Conservation (phyloP, 2,888 invertebrate genomes). For the Arenicola marina region DNA sequence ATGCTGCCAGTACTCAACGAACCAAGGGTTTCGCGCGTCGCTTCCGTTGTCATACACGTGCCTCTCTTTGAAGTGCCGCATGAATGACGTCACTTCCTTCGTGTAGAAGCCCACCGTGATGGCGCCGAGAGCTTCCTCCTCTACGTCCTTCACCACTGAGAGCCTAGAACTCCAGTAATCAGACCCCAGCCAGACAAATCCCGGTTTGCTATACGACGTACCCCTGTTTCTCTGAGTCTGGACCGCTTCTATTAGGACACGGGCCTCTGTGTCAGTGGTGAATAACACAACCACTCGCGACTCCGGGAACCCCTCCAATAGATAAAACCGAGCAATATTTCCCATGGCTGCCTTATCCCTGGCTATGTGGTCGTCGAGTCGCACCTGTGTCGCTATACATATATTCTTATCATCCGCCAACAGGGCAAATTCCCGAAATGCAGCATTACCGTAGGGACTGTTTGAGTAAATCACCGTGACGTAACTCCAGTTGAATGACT, state of each 20-base stretch:
- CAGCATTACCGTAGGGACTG: slow-evolving; percentile 51
- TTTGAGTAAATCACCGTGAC: slow-evolving; percentile 46
- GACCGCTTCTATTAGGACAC: too few relatives aligned
- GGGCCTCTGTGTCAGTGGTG: slow-evolving; percentile 9
- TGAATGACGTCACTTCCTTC: slow-evolving; percentile 3
- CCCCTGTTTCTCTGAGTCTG: too few relatives aligned
- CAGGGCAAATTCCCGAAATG: slow-evolving; percentile 38
- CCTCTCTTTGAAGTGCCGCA: slow-evolving; percentile 9
- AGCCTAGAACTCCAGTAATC: slow-evolving; percentile 14
- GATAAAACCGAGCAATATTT: slow-evolving; percentile 13
- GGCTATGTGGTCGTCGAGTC: slow-evolving; percentile 6
- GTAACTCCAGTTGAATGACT: slow-evolving; percentile 43
- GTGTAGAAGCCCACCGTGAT: slow-evolving; percentile 15
- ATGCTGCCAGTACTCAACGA: slow-evolving; percentile 25
- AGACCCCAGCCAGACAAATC: slow-evolving; percentile 14
- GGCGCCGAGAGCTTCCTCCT: slow-evolving; percentile 9
- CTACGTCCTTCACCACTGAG: slow-evolving; percentile 9
- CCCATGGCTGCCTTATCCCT: slow-evolving; percentile 8
- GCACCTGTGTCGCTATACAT: slow-evolving; percentile 39
- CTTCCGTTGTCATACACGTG: slow-evolving; percentile 6
- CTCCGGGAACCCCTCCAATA: slow-evolving; percentile 6
- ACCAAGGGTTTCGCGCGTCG: slow-evolving; percentile 19
- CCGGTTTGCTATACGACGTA: too few relatives aligned
- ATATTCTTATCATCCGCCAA: slow-evolving; percentile 38
- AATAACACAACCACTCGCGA: slow-evolving; percentile 13